A percentile compares a stretch with the other conserved stretches of the same genome.
These are phyloP conservation scores for Athalia cordata DNA, from an alignment of 2,888 invertebrate genomes.

Conservation along the genomic window DNA sequence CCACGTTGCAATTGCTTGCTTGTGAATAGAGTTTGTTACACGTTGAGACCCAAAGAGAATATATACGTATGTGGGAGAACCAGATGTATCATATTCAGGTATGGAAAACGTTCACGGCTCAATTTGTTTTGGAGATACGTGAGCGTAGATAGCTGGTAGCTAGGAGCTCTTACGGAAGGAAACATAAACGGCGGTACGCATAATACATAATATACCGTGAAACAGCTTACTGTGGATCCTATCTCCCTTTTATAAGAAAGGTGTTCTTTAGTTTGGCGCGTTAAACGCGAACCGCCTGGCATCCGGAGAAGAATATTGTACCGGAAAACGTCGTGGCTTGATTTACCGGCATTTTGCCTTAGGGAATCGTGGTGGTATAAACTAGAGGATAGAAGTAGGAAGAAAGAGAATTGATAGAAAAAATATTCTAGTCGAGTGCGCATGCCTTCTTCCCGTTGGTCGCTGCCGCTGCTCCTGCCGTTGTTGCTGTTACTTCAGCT, in stretches of 20 bases:
- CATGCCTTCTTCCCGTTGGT: slow-evolving; percentile 32
- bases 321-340: slow-evolving; percentile 54
- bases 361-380: slow-evolving; percentile 55
- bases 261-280: slow-evolving; percentile 19
- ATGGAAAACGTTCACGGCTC: slow-evolving; percentile 29
- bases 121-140: slow-evolving; percentile 41
- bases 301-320: slow-evolving; percentile 39
- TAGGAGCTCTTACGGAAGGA: slow-evolving; percentile 32
- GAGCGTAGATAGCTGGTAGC: slow-evolving; percentile 17
- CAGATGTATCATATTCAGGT: slow-evolving; percentile 13
- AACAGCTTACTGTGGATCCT: slow-evolving; percentile 43
- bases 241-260: slow-evolving; percentile 13
- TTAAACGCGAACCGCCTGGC: slow-evolving; percentile 29
- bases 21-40: background rate
- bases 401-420: slow-evolving; percentile 47
- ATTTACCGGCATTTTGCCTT: slow-evolving; percentile 51
- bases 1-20: background rate
- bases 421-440: slow-evolving; percentile 47
- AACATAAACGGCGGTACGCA: slow-evolving; percentile 39
- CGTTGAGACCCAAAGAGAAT: background rate
- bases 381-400: slow-evolving; percentile 49
- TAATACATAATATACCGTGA: slow-evolving; percentile 40
- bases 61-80: background rate
- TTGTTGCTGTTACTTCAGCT: too few species aligned
- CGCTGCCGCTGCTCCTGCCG: slow-evolving; percentile 2